Evolutionary conservation across 2,888 invertebrate genomes (phyloP), one percentile per base, ranked within the genome.

Genomic region (Pinctada fucata): DNA sequence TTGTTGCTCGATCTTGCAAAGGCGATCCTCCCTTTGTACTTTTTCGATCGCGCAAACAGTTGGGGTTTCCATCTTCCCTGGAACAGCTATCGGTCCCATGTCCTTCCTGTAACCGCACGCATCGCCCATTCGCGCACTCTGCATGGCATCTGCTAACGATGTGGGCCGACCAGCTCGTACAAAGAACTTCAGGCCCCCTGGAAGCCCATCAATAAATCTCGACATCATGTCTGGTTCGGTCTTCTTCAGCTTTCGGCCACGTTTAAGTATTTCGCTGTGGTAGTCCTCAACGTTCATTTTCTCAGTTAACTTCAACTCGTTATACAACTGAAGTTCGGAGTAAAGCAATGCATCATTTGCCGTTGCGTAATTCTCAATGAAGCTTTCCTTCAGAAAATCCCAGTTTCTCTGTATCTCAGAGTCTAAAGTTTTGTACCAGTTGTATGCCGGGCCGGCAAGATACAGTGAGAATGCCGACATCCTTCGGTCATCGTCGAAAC

Each of bases 101-200:
- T 52, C 58, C 58, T 52, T 52, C 58, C 58, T 52, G 58, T 52
- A 52, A 10, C 58, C 58, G 58, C 58, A 52, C 58, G 10, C 58
- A 52, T 52, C 58, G 5, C 58, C 58, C 58, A 52, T 52, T 52
- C 58, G 58, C 58, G 58, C 58, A 52, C 58, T 52, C 58, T 52
- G 58, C 58, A 52, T 52, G 10, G 58, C 58, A 8, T 52, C 58
- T 5, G 58, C 5, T 52, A 52, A 52, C 58, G 58, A 52, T 52
- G 58, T 52, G 5, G 58, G 58, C 58, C 5, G 5, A 52, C 58
- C 58, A 10, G 58, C 58, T 8, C 58, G 58, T 8, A 52, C 58
- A 52, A 52, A 52, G 58, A 8, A 52, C 10, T 52, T 52, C 58
- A 52, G 58, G 5, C 58, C 58, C 58, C 6, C n/a, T 8, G 58